phyloP scores from a whole-genome alignment of 2,113 vertebrate species.

The Aptenodytes patagonicus region DNA sequence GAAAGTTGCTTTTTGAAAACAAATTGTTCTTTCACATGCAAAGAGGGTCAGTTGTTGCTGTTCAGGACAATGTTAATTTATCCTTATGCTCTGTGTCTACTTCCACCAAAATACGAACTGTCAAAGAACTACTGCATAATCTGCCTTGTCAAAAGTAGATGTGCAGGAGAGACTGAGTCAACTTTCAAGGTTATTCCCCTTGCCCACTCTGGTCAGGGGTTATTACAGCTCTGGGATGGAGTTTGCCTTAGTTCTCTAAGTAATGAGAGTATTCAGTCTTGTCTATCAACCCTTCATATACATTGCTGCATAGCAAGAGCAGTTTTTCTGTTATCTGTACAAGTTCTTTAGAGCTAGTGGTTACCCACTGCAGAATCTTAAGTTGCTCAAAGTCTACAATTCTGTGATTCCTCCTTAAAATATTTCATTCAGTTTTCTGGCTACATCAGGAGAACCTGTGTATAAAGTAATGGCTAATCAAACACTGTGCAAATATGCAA shows the following conservation, averaged over 20 bases:
- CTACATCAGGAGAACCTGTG: slow-evolving; percentile 88
- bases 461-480: slow-evolving; percentile 88
- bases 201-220: not conserved
- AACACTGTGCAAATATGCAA: slow-evolving; percentile 83
- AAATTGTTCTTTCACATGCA: not conserved
- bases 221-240: not conserved
- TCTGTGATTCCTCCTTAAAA: slow-evolving; percentile 71
- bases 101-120: not conserved
- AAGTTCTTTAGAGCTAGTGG: not conserved
- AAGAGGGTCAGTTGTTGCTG: not conserved
- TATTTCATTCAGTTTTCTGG: slow-evolving; percentile 81
- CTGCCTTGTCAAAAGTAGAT: not conserved
- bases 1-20: not conserved
- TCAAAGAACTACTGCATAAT: not conserved
- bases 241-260: not conserved
- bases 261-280: not conserved
- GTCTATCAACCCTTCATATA: not conserved
- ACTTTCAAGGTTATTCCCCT: not conserved
- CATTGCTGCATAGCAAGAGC: not conserved
- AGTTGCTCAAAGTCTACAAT: not conserved
- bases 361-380: not conserved
- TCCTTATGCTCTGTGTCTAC: not conserved
- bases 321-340: not conserved
- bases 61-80: not conserved
- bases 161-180: not conserved